A percentile compares a stretch with the other conserved stretches of the same genome.
Conservation (phyloP, 2,888 invertebrate species). For the Brachypterus glaber region DNA sequence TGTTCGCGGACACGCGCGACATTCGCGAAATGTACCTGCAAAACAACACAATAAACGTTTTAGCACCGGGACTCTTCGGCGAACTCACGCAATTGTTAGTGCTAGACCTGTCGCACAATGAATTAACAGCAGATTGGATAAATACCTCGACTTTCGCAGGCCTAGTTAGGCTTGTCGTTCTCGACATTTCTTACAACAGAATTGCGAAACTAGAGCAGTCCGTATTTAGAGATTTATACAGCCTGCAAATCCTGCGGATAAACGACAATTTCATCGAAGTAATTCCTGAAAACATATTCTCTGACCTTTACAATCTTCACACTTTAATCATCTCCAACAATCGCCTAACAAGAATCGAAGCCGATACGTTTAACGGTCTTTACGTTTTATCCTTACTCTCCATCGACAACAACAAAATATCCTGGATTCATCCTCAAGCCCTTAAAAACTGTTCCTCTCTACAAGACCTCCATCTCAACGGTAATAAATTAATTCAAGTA, state of each 20-base stretch:
- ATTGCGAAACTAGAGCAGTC: slow-evolving; percentile 66
- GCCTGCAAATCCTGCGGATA: slow-evolving; percentile 68
- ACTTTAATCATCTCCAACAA: slow-evolving; percentile 75
- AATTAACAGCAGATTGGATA: slow-evolving; percentile 73
- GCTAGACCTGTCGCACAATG: slow-evolving; percentile 68
- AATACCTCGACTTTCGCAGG: slow-evolving; percentile 72
- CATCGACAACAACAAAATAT: slow-evolving; percentile 70
- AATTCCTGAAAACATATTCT: slow-evolving; percentile 70
- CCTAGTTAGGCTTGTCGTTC: slow-evolving; percentile 62
- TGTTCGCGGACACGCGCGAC: slow-evolving; percentile 69
- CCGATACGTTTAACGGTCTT: slow-evolving; percentile 66
- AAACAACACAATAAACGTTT: slow-evolving; percentile 71
- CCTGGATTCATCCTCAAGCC: slow-evolving; percentile 63
- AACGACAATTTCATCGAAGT: slow-evolving; percentile 70
- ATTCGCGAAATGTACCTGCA: slow-evolving; percentile 72
- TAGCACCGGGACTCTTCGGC: slow-evolving; percentile 71
- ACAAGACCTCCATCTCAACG: slow-evolving; percentile 74
- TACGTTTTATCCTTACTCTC: slow-evolving; percentile 67
- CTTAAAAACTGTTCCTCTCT: slow-evolving; percentile 70
- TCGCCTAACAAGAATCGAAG: slow-evolving; percentile 63
- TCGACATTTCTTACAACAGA: slow-evolving; percentile 69
- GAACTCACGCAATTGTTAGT: slow-evolving; percentile 66
- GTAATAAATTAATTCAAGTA: slow-evolving; percentile 66
- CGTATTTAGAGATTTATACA: slow-evolving; percentile 68
- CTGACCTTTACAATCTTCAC: slow-evolving; percentile 66